Percentiles rank a stretch among this genome's conserved stretches.
Evolutionary conservation across 92 coral and sea anemone genomes (phyloP).

Genomic region (Actinostola sp.): DNA sequence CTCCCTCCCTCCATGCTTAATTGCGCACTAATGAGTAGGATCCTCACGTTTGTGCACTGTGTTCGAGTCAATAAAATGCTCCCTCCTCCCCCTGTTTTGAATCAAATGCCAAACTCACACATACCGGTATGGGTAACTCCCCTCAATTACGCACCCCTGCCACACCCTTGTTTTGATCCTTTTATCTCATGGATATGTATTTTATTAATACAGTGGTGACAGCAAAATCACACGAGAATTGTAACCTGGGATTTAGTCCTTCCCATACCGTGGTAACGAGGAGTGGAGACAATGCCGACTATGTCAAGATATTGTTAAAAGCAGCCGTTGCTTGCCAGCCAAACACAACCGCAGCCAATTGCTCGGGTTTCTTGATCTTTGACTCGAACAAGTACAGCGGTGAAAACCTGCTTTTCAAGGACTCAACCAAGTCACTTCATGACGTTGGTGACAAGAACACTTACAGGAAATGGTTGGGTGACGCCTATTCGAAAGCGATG

Average conservation of each 20-base stretch:
- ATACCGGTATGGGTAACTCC: too few species aligned
- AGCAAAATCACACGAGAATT: constrained; percentile 16
- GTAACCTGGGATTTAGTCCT: constrained; percentile 35
- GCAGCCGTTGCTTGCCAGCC: constrained; percentile 29
- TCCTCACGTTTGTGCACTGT: too few species aligned
- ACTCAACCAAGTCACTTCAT: constrained; percentile 35
- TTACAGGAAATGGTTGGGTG: constrained; percentile 33
- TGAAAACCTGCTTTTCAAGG: constrained; percentile 42
- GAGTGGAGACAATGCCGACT: constrained; percentile 4
- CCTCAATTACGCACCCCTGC: not conserved
- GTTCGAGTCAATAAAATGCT: too few species aligned
- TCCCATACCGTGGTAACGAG: constrained; percentile 59
- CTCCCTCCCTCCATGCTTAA: not conserved
- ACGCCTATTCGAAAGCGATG: not conserved
- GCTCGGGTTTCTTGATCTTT: constrained; percentile 47
- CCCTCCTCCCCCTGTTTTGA: too few species aligned
- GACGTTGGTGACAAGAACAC: constrained; percentile 17
- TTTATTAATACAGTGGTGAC: constrained; percentile 14
- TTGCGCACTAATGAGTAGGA: too few species aligned
- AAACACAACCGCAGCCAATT: constrained; percentile 7
- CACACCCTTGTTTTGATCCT: not conserved
- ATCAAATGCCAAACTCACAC: too few species aligned
- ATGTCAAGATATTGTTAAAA: constrained; percentile 19
- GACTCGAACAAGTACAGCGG: constrained; percentile 31
- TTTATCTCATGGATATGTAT: not conserved